Base-by-base conservation (phyloP, 2,113 vertebrate species). In the Mirounga angustirostris region DNA sequence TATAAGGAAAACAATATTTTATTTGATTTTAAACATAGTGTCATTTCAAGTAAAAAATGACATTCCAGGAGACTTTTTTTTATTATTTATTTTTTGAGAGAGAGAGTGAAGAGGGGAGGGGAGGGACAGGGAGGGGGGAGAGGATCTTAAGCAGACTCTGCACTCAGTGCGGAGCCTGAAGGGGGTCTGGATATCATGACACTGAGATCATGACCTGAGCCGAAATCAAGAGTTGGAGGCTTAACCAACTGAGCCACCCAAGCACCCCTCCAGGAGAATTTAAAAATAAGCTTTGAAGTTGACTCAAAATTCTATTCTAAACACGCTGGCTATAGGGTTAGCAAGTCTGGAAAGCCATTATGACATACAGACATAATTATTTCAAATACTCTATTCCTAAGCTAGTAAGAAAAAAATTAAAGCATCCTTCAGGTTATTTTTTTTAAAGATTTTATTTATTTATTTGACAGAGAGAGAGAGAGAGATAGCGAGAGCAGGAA, bases 231-330 rank as follows among this genome's bases (percentile, higher is more conserved):
- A 58, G 56, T 21, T n/a, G 33, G 67, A n/a, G 33, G 33, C 67
- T 69, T 18, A 69, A n/a, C 33, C 33, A 7, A n/a, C 33, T n/a
- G 16, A 69, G 33, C 15, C 33, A 69, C 67, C 33, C 33, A 69
- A 33, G 7, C 7, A 8, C 67, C 7, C 16, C 67, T 88, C 26
- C 14, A 71, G 56, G 58, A 89, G 58, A 87, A n/a, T 28, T 96
- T 96, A 63, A 97, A 95, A 87, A 90, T 83, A 61, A 95, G 26
- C n/a, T 71, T 95, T 92, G 30, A 95, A 80, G 28, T 79, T n/a
- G 40, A 85, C 18, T 74, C 61, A 82, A 89, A 91, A 85, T 81
- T 65, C 52, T 93, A 43, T 56, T 93, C 33, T 87, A 74, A 92
- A 74, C 28, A 65, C 22, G 5, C 65, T 89, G 52, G 78, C 65